phyloP scores from a whole-genome alignment of 2,888 invertebrate genomes.

The Byasa hedistus region DNA sequence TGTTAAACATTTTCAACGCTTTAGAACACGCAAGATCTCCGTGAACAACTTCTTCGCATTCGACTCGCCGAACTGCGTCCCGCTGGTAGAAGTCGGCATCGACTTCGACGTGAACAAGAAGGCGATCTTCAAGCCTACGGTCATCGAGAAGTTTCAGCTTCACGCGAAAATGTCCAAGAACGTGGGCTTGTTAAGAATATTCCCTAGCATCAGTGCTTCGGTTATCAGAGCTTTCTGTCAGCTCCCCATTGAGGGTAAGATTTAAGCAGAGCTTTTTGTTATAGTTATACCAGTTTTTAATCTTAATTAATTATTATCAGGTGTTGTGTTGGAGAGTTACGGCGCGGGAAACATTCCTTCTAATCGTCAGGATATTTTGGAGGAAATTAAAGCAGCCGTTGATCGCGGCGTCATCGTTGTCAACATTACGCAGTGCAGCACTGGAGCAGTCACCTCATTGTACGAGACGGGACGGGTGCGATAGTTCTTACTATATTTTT shows the following conservation, averaged over 20 bases:
- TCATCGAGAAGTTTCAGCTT: constrained; percentile 82
- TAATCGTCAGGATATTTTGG: constrained; percentile 88
- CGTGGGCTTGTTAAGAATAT: constrained; percentile 92
- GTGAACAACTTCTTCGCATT: constrained; percentile 88
- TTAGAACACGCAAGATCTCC: constrained; percentile 87
- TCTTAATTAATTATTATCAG: constrained; percentile 38
- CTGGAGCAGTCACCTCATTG: constrained; percentile 86
- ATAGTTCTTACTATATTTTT: too few species aligned
- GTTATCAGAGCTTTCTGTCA: constrained; percentile 86
- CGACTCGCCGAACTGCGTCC: constrained; percentile 91
- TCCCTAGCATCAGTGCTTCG: constrained; percentile 92
- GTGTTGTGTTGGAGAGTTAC: constrained; percentile 94
- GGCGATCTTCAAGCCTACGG: constrained; percentile 66
- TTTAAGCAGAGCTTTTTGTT: background rate
- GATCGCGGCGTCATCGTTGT: constrained; percentile 90
- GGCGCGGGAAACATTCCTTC: constrained; percentile 96
- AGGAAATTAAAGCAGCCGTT: constrained; percentile 85
- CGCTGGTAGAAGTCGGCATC: constrained; percentile 90
- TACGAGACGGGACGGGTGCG: constrained; percentile 92
- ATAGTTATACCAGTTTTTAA: background rate
- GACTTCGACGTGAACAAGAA: constrained; percentile 83
- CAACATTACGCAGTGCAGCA: constrained; percentile 94
- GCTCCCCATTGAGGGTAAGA: constrained; percentile 84
- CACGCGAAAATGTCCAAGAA: constrained; percentile 88
- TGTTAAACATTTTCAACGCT: background rate